Percentiles rank a stretch among this genome's conserved stretches.
Conservation (phyloP, 2,113 vertebrate genomes). For the Etheostoma cragini region DNA sequence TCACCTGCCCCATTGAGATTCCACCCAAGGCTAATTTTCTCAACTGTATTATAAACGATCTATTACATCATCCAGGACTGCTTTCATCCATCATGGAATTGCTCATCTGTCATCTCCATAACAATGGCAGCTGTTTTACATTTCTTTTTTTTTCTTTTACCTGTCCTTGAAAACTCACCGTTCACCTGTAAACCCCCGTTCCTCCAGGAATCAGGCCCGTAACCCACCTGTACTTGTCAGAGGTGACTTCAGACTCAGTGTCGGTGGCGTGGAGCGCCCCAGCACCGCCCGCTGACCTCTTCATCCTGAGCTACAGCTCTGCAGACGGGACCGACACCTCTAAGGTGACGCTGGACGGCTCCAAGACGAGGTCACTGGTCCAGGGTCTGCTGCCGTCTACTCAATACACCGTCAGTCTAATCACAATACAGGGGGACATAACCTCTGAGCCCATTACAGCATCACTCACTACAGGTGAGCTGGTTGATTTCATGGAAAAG, state of each 20-base stretch:
- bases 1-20: constrained; percentile 55
- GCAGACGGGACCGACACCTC: constrained; percentile 85
- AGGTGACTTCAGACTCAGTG: constrained; percentile 91
- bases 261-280: constrained; percentile 94
- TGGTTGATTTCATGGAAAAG: constrained; percentile 30
- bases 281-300: constrained; percentile 92
- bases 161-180: constrained; percentile 48
- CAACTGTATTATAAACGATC: constrained; percentile 48
- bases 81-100: constrained; percentile 61
- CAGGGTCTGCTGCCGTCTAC: constrained; percentile 90
- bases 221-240: constrained; percentile 94
- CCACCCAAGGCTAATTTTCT: constrained; percentile 57
- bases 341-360: constrained; percentile 90
- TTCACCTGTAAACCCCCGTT: constrained; percentile 61
- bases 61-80: constrained; percentile 31
- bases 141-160: constrained; percentile 10
- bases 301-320: constrained; percentile 91
- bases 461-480: constrained; percentile 93
- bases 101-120: constrained; percentile 51
- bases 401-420: constrained; percentile 90
- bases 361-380: constrained; percentile 88
- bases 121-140: constrained; percentile 11
- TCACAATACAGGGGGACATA: constrained; percentile 89
- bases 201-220: constrained; percentile 94
- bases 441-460: constrained; percentile 91